Conservation (phyloP, 2,888 invertebrate genomes). For the Coelinius sp. region DNA sequence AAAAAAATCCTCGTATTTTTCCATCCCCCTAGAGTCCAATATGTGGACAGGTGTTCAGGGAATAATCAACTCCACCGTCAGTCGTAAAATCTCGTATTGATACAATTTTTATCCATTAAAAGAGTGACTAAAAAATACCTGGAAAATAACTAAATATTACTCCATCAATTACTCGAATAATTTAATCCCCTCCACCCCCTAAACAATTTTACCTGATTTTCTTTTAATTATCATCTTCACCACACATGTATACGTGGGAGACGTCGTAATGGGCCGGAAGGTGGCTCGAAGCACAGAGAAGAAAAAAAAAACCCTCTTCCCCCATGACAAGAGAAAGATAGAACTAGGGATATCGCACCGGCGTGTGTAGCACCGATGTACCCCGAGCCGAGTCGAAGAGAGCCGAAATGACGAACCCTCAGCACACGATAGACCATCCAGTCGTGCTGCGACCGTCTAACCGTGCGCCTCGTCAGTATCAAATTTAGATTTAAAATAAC, state of each 20-base stretch:
- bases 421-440: conserved; percentile 56
- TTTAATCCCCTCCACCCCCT: neutral
- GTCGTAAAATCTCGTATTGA: neutral
- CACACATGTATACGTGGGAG: conserved; percentile 15
- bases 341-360: conserved; percentile 46
- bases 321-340: conserved; percentile 31
- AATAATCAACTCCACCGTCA: neutral
- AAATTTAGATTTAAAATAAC: conserved; percentile 31
- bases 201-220: neutral
- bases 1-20: neutral
- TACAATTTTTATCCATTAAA: neutral
- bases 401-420: conserved; percentile 52
- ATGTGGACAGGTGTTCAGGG: conserved; percentile 18
- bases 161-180: neutral
- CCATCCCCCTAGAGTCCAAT: conserved; percentile 4
- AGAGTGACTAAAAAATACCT: too few relatives aligned
- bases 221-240: neutral
- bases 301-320: neutral
- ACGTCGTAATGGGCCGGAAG: conserved; percentile 23
- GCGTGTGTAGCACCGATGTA: conserved; percentile 50
- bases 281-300: conserved; percentile 22
- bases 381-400: conserved; percentile 49
- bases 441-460: conserved; percentile 66
- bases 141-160: too few relatives aligned
- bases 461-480: conserved; percentile 54